Base-by-base conservation (phyloP, 1,140 invertebrate species). In the Drosophila gunungcola region DNA sequence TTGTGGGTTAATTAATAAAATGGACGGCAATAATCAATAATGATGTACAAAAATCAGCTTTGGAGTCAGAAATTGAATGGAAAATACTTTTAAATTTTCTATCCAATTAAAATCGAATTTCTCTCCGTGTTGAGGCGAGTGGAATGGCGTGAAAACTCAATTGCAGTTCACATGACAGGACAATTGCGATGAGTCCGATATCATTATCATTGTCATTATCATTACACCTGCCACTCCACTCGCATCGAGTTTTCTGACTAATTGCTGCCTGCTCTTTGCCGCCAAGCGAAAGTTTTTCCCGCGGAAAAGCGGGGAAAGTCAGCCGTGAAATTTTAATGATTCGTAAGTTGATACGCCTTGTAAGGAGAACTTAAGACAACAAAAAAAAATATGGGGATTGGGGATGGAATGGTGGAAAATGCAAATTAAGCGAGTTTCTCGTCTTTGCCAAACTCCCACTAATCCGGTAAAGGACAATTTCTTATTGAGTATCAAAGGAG, bases 321-420 rank as follows among this genome's bases (percentile, higher is more conserved):
- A 89, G 77, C 76, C 80, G 74, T 84, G 74, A 91, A 89, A 84
- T 91, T 91, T 91, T 91, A 91, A 91, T 91, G 88, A 91, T 79
- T 81, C 56, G 88, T 89, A 91, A 91, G 78, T 46, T 89, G 88
- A 91, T 91, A 91, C 67, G 80, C 83, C 80, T 79, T 91, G 90
- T 83, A 75, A 86, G 63, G 60, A 57, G 46, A 58, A 52, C 42
- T 29, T 39, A 21, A 25, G 38, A 32, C 48, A n/a, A 48, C n/a
- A 48, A 48, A 27, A 45, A 27, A 3, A 7, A 46, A 16, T n/a
- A n/a, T 21, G 4, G 41, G 16, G 10, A 21, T n/a, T n/a, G 46
- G 1, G 10, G 16, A 2, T 7, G 25, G n/a, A 4, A 7, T 13
- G n/a, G 4, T 21, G 43, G 41, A 38, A 36, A 61, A 89, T 80